phyloP scores from a whole-genome alignment of 2,113 vertebrate genomes.

The Myodes glareolus region DNA sequence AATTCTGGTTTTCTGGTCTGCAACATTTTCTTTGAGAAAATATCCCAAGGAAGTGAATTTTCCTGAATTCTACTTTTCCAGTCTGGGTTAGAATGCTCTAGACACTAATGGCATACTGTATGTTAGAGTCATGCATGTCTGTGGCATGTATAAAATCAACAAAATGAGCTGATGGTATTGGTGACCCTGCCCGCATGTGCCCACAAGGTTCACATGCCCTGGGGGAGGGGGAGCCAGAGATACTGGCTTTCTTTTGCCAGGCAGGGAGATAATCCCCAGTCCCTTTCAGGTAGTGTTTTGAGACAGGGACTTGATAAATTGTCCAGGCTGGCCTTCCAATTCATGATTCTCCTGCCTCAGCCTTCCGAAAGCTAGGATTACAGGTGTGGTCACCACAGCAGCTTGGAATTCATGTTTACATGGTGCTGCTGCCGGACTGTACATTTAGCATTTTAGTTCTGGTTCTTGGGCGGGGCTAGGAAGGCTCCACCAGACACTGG shows the following conservation, averaged over 20 bases:
- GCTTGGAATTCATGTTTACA: not conserved
- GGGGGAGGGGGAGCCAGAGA: no score
- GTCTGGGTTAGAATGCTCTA: not conserved
- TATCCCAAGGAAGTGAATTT: not conserved
- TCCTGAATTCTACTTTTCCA: not conserved
- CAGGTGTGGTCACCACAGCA: not conserved
- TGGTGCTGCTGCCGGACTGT: not conserved
- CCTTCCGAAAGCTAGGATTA: not conserved
- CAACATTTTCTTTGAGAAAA: conserved; percentile 33
- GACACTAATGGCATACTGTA: not conserved
- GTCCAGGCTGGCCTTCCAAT: not conserved
- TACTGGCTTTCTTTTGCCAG: no score
- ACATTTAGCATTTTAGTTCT: conserved; percentile 16
- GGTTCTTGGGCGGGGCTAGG: not conserved
- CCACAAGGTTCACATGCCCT: not conserved
- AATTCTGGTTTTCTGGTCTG: conserved; percentile 26
- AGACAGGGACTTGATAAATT: not conserved
- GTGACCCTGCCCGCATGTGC: not conserved
- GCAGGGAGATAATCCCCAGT: not conserved
- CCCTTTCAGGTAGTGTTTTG: not conserved
- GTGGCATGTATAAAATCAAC: not conserved
- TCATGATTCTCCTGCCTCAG: not conserved
- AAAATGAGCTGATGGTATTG: not conserved
- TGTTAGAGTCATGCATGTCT: not conserved
- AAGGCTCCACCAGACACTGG: not conserved